phyloP scores from a whole-genome alignment of 2,797 vertebrate genomes.

The Linurgus olivaceus region DNA sequence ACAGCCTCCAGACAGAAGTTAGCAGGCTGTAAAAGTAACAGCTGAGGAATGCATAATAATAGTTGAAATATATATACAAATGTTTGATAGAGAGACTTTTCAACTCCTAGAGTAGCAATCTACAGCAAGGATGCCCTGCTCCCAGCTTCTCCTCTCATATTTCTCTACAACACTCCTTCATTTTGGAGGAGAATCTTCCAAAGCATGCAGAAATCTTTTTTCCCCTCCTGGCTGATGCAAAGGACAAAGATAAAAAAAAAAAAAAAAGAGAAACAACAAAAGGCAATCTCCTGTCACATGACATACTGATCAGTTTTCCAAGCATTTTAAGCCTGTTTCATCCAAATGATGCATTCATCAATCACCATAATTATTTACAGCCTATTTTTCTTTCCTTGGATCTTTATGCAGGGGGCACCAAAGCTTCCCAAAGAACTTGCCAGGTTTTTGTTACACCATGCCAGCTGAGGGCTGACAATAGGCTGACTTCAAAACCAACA shows the following conservation, averaged over 20 bases:
- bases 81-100: background rate
- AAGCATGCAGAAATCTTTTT: background rate
- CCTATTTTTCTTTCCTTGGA: background rate
- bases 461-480: background rate
- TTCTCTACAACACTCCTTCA: background rate
- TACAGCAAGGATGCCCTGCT: background rate
- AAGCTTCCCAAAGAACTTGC: background rate
- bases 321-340: background rate
- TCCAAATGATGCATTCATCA: background rate
- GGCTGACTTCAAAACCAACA: background rate
- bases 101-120: background rate
- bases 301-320: background rate
- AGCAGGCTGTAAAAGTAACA: background rate
- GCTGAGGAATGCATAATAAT: background rate
- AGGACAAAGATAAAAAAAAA: background rate
- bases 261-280: background rate
- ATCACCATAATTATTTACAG: background rate
- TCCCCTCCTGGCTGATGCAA: background rate
- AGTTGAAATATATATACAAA: background rate
- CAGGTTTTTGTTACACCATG: background rate
- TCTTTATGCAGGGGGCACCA: background rate
- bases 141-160: background rate
- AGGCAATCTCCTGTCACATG: background rate
- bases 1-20: background rate
- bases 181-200: background rate